Percentiles rank a stretch among this genome's conserved stretches.
These are phyloP conservation scores for Drosophila percnosoma DNA, from an alignment of 2,888 invertebrate species.

Conservation along the genomic window DNA sequence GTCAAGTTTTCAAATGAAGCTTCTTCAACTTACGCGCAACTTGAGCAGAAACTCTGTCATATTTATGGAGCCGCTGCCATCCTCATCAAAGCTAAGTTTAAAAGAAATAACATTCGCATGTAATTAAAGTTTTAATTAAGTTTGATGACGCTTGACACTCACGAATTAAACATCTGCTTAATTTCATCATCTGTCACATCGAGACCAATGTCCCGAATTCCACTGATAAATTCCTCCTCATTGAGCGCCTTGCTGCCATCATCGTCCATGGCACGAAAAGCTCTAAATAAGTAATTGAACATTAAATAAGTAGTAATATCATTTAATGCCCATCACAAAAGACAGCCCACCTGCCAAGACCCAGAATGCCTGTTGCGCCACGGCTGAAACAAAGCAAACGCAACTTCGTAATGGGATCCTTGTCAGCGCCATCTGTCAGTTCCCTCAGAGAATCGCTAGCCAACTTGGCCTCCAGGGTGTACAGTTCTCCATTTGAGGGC, in stretches of 20 bases:
- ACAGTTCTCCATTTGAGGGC: slow-evolving; percentile 74
- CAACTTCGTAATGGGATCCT: slow-evolving; percentile 93
- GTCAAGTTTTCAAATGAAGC: background rate
- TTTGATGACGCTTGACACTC: slow-evolving; percentile 19
- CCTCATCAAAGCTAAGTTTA: slow-evolving; percentile 89
- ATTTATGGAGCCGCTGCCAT: slow-evolving; percentile 92
- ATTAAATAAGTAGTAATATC: slow-evolving; percentile 39
- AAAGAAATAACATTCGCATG: background rate
- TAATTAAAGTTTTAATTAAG: background rate
- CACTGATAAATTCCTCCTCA: slow-evolving; percentile 92
- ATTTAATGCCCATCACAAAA: slow-evolving; percentile 4
- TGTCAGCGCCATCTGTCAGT: slow-evolving; percentile 86
- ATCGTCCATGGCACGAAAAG: slow-evolving; percentile 97
- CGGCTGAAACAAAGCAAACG: slow-evolving; percentile 93
- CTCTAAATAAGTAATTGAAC: slow-evolving; percentile 85
- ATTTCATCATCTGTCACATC: slow-evolving; percentile 87
- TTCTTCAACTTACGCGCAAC: slow-evolving; percentile 89
- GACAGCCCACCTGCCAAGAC: slow-evolving; percentile 90
- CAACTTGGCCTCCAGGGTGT: slow-evolving; percentile 90
- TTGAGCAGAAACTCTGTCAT: slow-evolving; percentile 95
- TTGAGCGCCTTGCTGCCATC: slow-evolving; percentile 94
- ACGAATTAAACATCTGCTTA: slow-evolving; percentile 83
- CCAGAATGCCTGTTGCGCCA: slow-evolving; percentile 95
- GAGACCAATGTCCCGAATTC: slow-evolving; percentile 92
- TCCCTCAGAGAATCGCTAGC: slow-evolving; percentile 91